phyloP scores from a whole-genome alignment of 2,797 vertebrate genomes.

The Pipistrellus nathusii region DNA sequence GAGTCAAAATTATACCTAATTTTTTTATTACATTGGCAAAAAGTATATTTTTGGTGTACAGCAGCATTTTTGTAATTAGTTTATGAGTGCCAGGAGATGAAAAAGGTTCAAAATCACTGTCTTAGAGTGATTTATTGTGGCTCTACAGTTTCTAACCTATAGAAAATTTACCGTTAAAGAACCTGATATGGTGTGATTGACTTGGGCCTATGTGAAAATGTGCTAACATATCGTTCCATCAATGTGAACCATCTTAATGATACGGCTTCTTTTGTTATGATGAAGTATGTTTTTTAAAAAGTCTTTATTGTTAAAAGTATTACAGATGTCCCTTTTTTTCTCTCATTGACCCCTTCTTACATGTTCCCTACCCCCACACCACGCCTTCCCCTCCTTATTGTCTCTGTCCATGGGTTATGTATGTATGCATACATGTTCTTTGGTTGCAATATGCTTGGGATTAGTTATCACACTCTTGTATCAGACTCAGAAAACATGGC shows the following conservation, averaged over 20 bases:
- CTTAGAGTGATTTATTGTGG: conserved; percentile 12
- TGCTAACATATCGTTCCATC: neutral
- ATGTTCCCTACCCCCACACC: too few relatives aligned
- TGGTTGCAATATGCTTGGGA: neutral
- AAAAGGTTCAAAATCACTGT: neutral
- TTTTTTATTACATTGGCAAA: neutral
- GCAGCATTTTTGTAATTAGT: neutral
- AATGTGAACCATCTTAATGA: neutral
- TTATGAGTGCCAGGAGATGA: neutral
- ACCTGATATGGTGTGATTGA: neutral
- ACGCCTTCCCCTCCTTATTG: too few relatives aligned
- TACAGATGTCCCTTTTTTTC: too few relatives aligned
- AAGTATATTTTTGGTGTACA: neutral
- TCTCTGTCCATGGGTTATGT: too few relatives aligned
- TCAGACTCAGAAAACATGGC: neutral
- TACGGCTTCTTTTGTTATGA: neutral
- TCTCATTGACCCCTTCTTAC: too few relatives aligned
- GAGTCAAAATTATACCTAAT: neutral
- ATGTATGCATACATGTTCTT: too few relatives aligned
- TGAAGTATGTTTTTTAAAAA: neutral
- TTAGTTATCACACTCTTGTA: neutral
- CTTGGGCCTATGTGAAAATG: neutral
- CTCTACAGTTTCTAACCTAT: neutral
- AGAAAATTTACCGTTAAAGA: neutral
- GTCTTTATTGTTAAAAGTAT: too few relatives aligned